Evolutionary conservation across 30 jellyfish, hydroid and myxozoan species (phyloP).

Genomic region (Turritopsis rubra): DNA sequence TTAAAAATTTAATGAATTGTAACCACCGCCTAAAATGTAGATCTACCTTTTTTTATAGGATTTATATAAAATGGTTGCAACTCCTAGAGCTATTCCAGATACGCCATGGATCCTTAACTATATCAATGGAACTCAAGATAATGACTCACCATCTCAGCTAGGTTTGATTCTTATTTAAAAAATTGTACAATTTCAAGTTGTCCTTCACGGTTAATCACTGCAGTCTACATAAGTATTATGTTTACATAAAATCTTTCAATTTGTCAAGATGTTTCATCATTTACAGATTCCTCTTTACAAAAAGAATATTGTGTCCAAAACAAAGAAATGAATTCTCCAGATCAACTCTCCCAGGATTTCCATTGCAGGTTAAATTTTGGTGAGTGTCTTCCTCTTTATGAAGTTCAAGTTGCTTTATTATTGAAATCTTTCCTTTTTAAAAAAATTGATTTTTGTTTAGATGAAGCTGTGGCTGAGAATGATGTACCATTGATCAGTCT

Average conservation of each 20-base stretch:
- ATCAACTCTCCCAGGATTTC: background rate
- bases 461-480: background rate
- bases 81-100: constrained; percentile 33
- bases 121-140: constrained; percentile 17
- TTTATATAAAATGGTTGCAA: constrained; percentile 30
- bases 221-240: too few species aligned
- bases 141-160: constrained; percentile 1
- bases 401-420: too few species aligned
- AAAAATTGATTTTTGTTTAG: background rate
- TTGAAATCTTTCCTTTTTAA: background rate
- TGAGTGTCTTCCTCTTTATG: background rate
- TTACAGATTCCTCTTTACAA: background rate
- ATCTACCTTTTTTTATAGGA: constrained; percentile 2
- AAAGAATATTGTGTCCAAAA: background rate
- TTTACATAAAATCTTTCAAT: too few species aligned
- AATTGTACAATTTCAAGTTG: too few species aligned
- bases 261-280: background rate
- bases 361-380: background rate
- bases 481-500: background rate
- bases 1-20: too few species aligned
- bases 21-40: too few species aligned
- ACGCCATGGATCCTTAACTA: constrained; percentile 29
- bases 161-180: background rate
- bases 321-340: background rate
- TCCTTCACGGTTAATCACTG: too few species aligned